Conservation (phyloP, 2,888 invertebrate genomes). For the Norana najaformis region DNA sequence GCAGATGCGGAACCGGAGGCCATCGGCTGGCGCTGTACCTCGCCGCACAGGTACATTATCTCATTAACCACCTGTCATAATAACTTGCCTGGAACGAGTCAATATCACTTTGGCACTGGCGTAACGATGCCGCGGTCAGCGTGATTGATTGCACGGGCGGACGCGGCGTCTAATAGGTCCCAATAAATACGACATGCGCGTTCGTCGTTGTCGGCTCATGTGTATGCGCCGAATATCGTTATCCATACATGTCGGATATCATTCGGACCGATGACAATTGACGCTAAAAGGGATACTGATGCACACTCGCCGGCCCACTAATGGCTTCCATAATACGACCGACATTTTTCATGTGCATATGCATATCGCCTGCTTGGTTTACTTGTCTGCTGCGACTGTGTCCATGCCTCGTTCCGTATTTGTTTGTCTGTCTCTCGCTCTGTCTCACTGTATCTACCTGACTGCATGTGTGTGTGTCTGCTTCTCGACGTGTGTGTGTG, state of each 20-base stretch:
- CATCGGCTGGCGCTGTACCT: neutral
- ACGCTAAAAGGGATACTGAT: conserved; percentile 26
- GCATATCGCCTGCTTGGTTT: neutral
- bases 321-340: conserved; percentile 20
- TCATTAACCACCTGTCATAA: conserved; percentile 26
- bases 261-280: conserved; percentile 23
- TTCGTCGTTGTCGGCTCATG: neutral
- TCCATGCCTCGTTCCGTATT: neutral
- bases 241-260: conserved; percentile 24
- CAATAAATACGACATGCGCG: conserved; percentile 18
- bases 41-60: conserved; percentile 25
- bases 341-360: conserved; percentile 21
- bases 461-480: neutral
- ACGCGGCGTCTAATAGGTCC: conserved; percentile 14
- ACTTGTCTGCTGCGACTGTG: neutral
- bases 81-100: conserved; percentile 18
- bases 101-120: conserved; percentile 18
- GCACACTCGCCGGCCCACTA: conserved; percentile 2
- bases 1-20: neutral
- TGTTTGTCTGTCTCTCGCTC: neutral
- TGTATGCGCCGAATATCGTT: neutral
- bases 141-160: neutral
- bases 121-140: conserved; percentile 14
- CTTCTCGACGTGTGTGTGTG: neutral
- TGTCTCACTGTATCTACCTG: neutral